Base-by-base conservation (phyloP, 2,888 invertebrate species). In the Hoplodrina blanda region DNA sequence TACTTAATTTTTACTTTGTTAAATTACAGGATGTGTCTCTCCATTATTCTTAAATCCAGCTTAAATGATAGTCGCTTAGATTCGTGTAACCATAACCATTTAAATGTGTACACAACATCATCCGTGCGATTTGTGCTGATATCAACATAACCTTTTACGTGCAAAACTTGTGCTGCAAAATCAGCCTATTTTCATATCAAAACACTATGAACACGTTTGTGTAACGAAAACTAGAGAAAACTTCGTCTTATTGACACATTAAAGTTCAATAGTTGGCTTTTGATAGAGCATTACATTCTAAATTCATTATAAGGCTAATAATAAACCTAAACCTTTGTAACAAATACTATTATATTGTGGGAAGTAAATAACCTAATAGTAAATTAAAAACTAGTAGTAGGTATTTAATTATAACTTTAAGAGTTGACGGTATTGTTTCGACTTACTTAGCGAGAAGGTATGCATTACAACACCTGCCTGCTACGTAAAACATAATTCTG, bases 111-210 rank as follows among this genome's bases (percentile, higher is more conserved):
- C 73, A 75, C 81, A 83, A 81, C 69, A 76, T 75, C 78, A 76
- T 83, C 81, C 73, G 83, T 85, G 85, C 81, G 71, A 69, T 78
- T 67, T 74, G 85, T 85, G 85, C 86, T 74, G 63, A 69, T 73
- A 74, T 67, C 73, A 76, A 83, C 75, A 75, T 76, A 81, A 76
- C 59, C 50, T 78, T 72, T 76, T 78, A 78, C 50, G 85, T 85
- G 85, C 86, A 82, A 71, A 70, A 82, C 70, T 67, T 78, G 83
- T 82, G 82, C 79, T 81, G 74, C 67, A 71, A 76, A 76, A 73
- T 73, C 53, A 69, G 73, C 54, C 49, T 73, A 60, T 64, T 62
- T 69, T 63, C 52, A 57, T 69, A 70, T 70, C 52, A 64, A 62
- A 67, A 64, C 56, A 70, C 60, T 66, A 63, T 70, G 20, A 59